Evolutionary conservation across 2,113 vertebrate genomes (phyloP), one percentile per base, ranked within the genome.

Genomic region (Clinocottus analis): DNA sequence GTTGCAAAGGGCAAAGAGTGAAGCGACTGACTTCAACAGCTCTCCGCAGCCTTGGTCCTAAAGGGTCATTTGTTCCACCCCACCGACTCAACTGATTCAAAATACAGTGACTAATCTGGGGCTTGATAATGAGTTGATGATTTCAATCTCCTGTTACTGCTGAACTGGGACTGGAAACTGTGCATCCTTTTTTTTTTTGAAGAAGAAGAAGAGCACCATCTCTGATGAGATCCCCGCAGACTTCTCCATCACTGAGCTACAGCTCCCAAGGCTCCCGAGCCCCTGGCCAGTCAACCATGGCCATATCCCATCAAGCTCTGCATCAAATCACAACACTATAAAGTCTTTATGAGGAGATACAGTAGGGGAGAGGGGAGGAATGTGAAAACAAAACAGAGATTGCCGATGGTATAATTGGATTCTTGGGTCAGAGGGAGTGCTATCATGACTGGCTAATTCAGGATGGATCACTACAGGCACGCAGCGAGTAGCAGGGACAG

Each of bases 361-460:
- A 79, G 77, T 69, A 73, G 72, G 72, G 79, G 78, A 87, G 75
- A 87, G 56, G 76, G 79, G 72, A 73, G 84, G 75, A 75, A 85
- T 87, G 84, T 78, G 77, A 84, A 88, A 85, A 79, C 75, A 87
- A 87, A 92, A 85, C 76, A 85, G 86, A 82, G 70, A 87, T 89
- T 72, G 83, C 86, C 77, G 79, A 81, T 90, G 82, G 49, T 91
- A 87, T 95, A 93, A 94, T 93, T 94, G 93, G 91, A 92, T 94
- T 93, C 86, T 82, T 74, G 60, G 85, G 89, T 93, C 89, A 88
- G 90, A 86, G 84, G 87, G 88, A 91, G 91, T 81, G 88, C 81
- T 90, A 91, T 95, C 90, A 94, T 93, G 93, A 92, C 91, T 85
- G 87, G 86, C 89, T 94, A 94, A 94, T 94, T 94, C 89, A 86